Evolutionary conservation across 2,797 vertebrate genomes (phyloP), one percentile per base, ranked within the genome.

Genomic region (Cynopterus sphinx): DNA sequence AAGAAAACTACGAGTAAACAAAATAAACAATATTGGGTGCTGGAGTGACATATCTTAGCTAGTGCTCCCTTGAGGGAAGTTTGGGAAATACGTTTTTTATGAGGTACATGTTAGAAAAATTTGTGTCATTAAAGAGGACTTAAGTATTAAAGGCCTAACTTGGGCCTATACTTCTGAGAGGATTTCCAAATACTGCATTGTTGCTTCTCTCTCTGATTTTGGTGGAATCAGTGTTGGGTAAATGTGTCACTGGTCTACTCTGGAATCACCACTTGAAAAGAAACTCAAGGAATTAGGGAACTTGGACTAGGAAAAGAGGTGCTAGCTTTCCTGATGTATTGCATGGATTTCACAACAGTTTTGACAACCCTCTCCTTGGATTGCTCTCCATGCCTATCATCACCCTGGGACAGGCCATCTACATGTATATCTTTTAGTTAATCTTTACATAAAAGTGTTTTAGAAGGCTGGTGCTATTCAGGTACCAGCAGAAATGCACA

Each of bases 401-500:
- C 41, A 79, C 9, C 39, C 65, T 77, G 22, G 28, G 4, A 11
- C 1, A n/a, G 16, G 28, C 21, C 24, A 90, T 39, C 16, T 51
- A 53, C 1, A 74, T 6, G 82, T 90, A 6, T 11, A 9, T 77
- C 39, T 90, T 93, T 88, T 36, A 75, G 15, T 61, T 85, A 21
- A 33, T 88, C 3, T 61, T 82, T 73, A 83, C 36, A 55, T 0
- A 83, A 46, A 19, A 67, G 49, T 78, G 12, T 65, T 88, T 83
- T 19, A 82, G 63, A 95, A 95, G n/a, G 19, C 39, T 77, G 49
- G 8, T 86, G 28, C 28, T 85, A 85, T 77, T 96, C 53, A 77
- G 26, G 6, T 78, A 87, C 41, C 22, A 91, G 55, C 10, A 93
- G 21, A 96, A 65, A 82, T 78, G 15, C 11, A 55, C 61, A 36